Base-by-base conservation (phyloP, 2,888 invertebrate genomes). In the Dicranocentrus wangi region DNA sequence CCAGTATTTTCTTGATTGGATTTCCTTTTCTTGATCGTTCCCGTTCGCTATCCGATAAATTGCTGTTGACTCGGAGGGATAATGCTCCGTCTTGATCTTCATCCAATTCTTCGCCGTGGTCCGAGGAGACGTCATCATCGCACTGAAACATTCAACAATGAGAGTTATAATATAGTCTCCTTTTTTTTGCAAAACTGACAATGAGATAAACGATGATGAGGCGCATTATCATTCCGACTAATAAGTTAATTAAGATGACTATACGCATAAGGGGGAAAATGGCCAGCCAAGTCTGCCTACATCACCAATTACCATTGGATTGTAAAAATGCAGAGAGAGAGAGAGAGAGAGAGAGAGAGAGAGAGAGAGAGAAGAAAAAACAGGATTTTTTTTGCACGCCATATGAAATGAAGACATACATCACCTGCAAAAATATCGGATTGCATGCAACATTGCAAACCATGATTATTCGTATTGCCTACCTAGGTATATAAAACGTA, bases 1-100 rank as follows among this genome's bases (percentile, higher is more conserved):
- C 82, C 7, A 85, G 84, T 32, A 86, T 85, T 47, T 86, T 87
- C 73, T 87, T 87, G 55, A 87, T 86, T 19, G 86, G 87, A 78
- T 86, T 86, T 21, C 86, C 86, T 83, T 86, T 87, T 66, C 86
- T 66, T 61, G 85, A 85, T 60, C 85, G 47, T 69, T 85, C 85
- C 70, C 83, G 55, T 47, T 85, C 85, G 42, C 81, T 65, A 55
- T 84, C 82, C 19, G 77, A 80, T 1, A 80, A 66, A 61, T 83
- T 81, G 68, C 81, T 83, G 63, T 81, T 84, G 60, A 85, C 69
- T 66, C 81, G 80, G 23, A 81, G 72, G 63, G 81, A 76, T 27
- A 80, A 39, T 2, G 80, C 77, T 10, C 79, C 79, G n/a, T 84
- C 84, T 60, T 83, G 77, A 5, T 86, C 84, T n/a, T 85, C 85